Percentiles rank a stretch among this genome's conserved stretches.
Conservation (phyloP, 1,140 invertebrate genomes). For the Eciton burchellii region DNA sequence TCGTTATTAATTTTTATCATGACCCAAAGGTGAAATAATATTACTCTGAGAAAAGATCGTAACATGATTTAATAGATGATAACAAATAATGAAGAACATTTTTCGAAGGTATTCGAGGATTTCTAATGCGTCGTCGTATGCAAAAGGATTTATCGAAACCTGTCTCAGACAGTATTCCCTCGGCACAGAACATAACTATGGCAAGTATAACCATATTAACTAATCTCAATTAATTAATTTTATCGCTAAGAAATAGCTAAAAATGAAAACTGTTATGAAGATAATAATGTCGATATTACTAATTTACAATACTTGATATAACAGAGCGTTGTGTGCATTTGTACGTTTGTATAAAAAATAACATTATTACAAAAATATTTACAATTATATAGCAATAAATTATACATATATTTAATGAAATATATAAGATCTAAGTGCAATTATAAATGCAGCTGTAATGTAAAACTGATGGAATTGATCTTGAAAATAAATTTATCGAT, state of each 20-base stretch:
- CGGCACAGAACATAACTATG: conserved; percentile 70
- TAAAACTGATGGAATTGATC: not conserved
- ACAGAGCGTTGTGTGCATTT: no score
- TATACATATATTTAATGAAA: not conserved
- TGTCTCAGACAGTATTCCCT: conserved; percentile 70
- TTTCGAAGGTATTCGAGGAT: conserved; percentile 75
- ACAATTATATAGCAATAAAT: conserved; percentile 2
- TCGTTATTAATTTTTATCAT: not conserved
- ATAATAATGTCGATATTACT: not conserved
- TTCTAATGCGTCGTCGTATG: conserved; percentile 72
- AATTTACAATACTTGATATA: not conserved
- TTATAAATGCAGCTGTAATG: not conserved
- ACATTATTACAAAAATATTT: not conserved
- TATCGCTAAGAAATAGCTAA: not conserved
- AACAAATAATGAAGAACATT: conserved; percentile 9
- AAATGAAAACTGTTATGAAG: conserved; percentile 7
- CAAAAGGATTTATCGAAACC: conserved; percentile 64
- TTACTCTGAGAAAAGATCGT: not conserved
- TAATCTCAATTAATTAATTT: conserved; percentile 3
- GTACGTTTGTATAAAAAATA: not conserved
- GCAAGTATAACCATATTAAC: conserved; percentile 61
- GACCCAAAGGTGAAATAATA: not conserved
- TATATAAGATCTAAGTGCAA: not conserved
- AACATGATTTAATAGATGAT: not conserved
- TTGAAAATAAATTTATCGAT: conserved; percentile 3